Percentiles rank a stretch among this genome's conserved stretches.
phyloP scores from a whole-genome alignment of 53 echinoderm and acorn worm species.

The Arbacia lixula region DNA sequence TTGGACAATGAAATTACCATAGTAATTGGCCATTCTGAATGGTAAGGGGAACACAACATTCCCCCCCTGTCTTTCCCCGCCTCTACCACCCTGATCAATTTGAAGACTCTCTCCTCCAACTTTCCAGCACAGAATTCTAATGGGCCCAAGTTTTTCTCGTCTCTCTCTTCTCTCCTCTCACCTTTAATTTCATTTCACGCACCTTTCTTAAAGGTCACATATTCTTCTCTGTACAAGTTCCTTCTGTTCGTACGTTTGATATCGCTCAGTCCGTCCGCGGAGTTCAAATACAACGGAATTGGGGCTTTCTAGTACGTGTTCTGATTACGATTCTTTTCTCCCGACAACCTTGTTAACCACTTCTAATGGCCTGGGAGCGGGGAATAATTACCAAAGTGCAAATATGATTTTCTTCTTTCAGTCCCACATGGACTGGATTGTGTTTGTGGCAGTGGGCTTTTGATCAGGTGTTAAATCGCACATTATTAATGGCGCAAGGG shows the following conservation, averaged over 20 bases:
- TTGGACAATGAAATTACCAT: constrained; percentile 51
- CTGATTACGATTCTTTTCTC: constrained; percentile 20
- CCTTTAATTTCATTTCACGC: neutral
- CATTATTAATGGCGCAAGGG: constrained; percentile 41
- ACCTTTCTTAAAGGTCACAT: too few species aligned
- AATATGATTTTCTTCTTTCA: constrained; percentile 48
- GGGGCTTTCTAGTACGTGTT: neutral
- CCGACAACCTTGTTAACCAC: constrained; percentile 14
- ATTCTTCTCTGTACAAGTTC: too few species aligned
- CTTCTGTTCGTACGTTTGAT: too few species aligned
- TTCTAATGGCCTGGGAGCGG: constrained; percentile 21
- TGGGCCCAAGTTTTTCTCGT: neutral
- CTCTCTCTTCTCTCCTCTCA: too few species aligned
- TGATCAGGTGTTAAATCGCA: constrained; percentile 46
- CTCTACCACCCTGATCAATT: neutral
- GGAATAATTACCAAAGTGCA: constrained; percentile 46
- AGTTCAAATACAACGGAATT: constrained; percentile 26
- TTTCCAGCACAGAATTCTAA: too few species aligned
- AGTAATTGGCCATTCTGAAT: constrained; percentile 7
- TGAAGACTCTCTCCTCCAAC: too few species aligned
- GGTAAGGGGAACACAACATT: neutral
- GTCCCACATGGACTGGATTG: constrained; percentile 43
- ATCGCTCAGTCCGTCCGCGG: neutral
- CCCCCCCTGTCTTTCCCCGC: neutral
- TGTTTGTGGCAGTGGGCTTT: constrained; percentile 28